phyloP scores from a whole-genome alignment of 2,888 invertebrate genomes.

The Pteria penguin region DNA sequence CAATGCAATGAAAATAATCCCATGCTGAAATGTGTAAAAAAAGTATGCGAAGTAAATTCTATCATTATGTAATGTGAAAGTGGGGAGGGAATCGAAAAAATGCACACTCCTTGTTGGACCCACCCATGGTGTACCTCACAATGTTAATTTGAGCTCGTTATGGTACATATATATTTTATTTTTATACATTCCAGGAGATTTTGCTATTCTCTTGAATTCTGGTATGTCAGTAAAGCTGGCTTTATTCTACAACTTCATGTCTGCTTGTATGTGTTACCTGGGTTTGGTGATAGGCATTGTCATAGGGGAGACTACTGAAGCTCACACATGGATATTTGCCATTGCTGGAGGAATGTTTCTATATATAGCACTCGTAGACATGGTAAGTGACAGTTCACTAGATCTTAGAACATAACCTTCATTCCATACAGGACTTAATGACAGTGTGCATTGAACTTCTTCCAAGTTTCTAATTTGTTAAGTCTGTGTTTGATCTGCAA shows the following conservation, averaged over 20 bases:
- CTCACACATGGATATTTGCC: conserved; percentile 83
- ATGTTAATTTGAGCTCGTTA: too few species aligned
- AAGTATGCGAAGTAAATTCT: too few species aligned
- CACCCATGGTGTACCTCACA: too few species aligned
- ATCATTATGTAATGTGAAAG: too few species aligned
- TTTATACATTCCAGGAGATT: conserved; percentile 83
- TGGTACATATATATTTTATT: too few species aligned
- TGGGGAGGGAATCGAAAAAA: too few species aligned
- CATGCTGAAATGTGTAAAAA: too few species aligned
- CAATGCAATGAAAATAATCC: too few species aligned
- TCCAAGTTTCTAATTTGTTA: not conserved
- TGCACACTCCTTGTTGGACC: too few species aligned
- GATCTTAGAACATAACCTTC: not conserved
- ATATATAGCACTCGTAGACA: conserved; percentile 84
- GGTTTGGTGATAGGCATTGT: conserved; percentile 83
- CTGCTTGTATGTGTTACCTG: conserved; percentile 84
- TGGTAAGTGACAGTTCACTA: conserved; percentile 80
- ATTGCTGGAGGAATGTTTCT: conserved; percentile 85
- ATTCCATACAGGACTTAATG: not conserved
- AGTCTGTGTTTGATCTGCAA: too few species aligned
- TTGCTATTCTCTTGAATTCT: conserved; percentile 84
- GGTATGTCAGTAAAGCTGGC: conserved; percentile 84
- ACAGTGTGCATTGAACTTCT: too few species aligned
- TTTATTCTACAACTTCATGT: conserved; percentile 83
- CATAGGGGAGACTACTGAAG: conserved; percentile 81